Evolutionary conservation across 1,140 invertebrate genomes (phyloP).

Genomic region (Subanguina moxae): DNA sequence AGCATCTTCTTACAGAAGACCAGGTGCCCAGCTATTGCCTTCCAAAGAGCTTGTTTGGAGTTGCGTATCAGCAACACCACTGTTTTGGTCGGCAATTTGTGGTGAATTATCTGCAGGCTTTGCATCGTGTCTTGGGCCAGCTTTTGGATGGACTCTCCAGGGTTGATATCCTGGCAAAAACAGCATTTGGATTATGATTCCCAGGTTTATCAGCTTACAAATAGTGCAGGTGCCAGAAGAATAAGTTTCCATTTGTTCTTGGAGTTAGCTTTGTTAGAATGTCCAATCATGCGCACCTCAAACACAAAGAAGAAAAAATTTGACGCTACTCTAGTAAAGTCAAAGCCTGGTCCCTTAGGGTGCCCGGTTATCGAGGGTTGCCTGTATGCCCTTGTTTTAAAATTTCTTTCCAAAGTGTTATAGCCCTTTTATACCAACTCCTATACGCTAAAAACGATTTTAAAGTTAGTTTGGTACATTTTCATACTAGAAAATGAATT

Average conservation of each 20-base stretch:
- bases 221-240: conserved; percentile 25
- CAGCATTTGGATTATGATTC: too few relatives aligned
- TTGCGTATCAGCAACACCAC: conserved; percentile 26
- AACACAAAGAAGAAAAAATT: too few relatives aligned
- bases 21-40: conserved; percentile 9
- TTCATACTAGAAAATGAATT: too few relatives aligned
- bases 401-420: too few relatives aligned
- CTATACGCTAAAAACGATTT: too few relatives aligned
- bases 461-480: too few relatives aligned
- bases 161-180: too few relatives aligned
- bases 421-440: too few relatives aligned
- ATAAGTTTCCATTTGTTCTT: conserved; percentile 30
- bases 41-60: conserved; percentile 1
- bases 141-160: conserved; percentile 13
- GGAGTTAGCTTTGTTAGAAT: conserved; percentile 16
- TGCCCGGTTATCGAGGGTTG: too few relatives aligned
- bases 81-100: conserved; percentile 26
- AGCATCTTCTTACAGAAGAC: conserved; percentile 31
- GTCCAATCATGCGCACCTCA: conserved; percentile 21
- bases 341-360: too few relatives aligned
- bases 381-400: too few relatives aligned
- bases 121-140: conserved; percentile 21
- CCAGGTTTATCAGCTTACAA: conserved; percentile 13
- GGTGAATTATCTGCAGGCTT: conserved; percentile 28
- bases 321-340: too few relatives aligned